These are phyloP conservation scores for Gila orcuttii DNA, from an alignment of 2,113 vertebrate species.

Conservation along the genomic window DNA sequence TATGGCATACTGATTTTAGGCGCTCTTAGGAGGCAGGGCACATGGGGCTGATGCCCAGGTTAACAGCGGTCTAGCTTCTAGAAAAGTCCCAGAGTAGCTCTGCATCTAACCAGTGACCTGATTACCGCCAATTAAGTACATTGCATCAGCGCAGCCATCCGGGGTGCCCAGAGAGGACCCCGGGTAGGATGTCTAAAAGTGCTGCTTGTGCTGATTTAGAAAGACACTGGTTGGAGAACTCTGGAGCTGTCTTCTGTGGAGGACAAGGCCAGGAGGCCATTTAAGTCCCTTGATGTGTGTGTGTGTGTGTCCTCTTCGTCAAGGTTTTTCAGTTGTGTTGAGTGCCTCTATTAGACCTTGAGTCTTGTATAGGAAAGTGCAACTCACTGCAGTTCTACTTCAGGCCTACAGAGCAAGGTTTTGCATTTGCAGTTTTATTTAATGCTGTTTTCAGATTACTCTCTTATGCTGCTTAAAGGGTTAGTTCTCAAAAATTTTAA, in stretches of 20 bases:
- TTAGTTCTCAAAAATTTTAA: no score
- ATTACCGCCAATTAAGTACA: conserved; percentile 61
- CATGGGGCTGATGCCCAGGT: not conserved
- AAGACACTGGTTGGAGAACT: conserved; percentile 19
- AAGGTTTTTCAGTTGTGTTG: not conserved
- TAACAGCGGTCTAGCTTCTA: not conserved
- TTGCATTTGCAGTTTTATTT: not conserved
- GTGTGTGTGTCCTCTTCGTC: not conserved
- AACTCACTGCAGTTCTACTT: not conserved
- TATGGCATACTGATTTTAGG: not conserved
- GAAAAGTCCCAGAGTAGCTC: conserved; percentile 1
- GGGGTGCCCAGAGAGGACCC: conserved; percentile 55
- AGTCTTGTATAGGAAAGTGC: not conserved
- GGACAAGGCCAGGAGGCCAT: conserved; percentile 3
- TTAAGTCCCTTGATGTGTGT: not conserved
- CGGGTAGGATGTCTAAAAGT: conserved; percentile 55
- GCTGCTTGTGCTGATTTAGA: conserved; percentile 18
- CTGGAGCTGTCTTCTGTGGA: not conserved
- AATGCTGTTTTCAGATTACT: not conserved
- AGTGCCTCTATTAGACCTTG: not conserved
- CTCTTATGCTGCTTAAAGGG: not conserved
- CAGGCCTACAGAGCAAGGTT: not conserved
- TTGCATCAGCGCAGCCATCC: conserved; percentile 61
- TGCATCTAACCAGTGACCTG: conserved; percentile 34
- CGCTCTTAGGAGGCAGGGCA: not conserved